Conservation (phyloP, 2,113 vertebrate genomes). For the Pterophyllum scalare region DNA sequence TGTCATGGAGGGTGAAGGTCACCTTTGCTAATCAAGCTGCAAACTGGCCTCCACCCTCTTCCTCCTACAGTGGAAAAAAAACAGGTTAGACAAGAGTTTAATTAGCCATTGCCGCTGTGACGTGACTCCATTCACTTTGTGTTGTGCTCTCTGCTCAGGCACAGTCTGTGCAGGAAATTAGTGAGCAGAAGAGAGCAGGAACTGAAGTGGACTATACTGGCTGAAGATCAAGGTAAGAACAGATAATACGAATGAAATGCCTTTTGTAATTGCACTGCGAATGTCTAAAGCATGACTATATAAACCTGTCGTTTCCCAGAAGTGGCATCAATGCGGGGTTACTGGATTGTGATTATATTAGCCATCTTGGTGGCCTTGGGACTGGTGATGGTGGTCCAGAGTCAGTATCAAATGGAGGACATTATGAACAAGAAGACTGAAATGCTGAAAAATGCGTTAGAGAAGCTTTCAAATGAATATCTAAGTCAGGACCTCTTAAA, state of each 20-base stretch:
- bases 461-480: rapidly evolving
- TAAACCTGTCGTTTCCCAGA: background rate
- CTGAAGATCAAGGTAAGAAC: background rate
- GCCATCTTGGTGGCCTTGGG: background rate
- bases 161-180: background rate
- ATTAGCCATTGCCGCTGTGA: rapidly evolving
- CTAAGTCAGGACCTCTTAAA: rapidly evolving
- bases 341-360: background rate
- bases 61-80: background rate
- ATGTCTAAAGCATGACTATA: background rate
- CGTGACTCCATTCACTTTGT: background rate
- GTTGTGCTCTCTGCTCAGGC: background rate
- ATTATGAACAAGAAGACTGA: rapidly evolving
- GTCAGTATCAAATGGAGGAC: background rate
- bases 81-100: no score
- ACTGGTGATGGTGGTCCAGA: background rate
- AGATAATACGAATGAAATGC: background rate
- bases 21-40: background rate
- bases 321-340: constrained; percentile 8
- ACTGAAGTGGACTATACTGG: background rate
- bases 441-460: rapidly evolving
- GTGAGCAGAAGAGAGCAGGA: background rate
- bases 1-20: background rate
- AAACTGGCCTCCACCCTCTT: background rate
- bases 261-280: background rate